Evolutionary conservation across 1,140 invertebrate genomes (phyloP), one percentile per base, ranked within the genome.

Genomic region (Colletes gigas): DNA sequence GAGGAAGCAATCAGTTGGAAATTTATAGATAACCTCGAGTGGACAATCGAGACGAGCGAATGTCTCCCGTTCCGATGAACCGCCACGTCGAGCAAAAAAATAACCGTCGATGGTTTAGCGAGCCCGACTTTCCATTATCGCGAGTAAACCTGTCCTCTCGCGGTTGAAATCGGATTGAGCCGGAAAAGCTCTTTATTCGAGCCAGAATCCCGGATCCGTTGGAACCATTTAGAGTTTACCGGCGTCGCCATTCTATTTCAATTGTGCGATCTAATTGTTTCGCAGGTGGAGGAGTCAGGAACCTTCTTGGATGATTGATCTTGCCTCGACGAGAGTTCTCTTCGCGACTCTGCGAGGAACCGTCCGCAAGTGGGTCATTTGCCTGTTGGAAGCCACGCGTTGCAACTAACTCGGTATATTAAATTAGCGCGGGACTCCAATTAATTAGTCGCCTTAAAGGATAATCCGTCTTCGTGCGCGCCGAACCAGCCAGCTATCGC

Each of bases 401-500:
- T 21, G 44, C 44, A 41, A 84, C 55, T 74, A 78, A 89, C 72
- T 82, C 78, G 19, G 55, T 84, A 63, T 81, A 78, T 88, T 88
- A 83, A 90, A 89, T 89, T 80, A 90, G 69, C 73, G 70, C 65
- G 62, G 57, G 68, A 19, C 68, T 78, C 71, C 70, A 78, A 89
- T 89, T 87, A 88, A 89, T 88, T 86, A 86, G 79, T 57, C 81
- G 63, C 68, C 78, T 87, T 88, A 84, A 83, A 83, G 80, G 73
- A 85, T 82, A 82, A 88, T 87, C 66, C 80, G 70, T 86, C 62
- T 81, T 81, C 14, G 50, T 19, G 44, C 66, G 50, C 41, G 54
- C 59, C 57, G 21, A 71, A 57, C 12, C 10, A 47, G 44, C n/a
- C n/a, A n/a, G 19, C 50, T n/a, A 12, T 9, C 9, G 30, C 19